These are phyloP conservation scores for Xerus inauris DNA, from an alignment of 2,113 vertebrate genomes.

Conservation along the genomic window DNA sequence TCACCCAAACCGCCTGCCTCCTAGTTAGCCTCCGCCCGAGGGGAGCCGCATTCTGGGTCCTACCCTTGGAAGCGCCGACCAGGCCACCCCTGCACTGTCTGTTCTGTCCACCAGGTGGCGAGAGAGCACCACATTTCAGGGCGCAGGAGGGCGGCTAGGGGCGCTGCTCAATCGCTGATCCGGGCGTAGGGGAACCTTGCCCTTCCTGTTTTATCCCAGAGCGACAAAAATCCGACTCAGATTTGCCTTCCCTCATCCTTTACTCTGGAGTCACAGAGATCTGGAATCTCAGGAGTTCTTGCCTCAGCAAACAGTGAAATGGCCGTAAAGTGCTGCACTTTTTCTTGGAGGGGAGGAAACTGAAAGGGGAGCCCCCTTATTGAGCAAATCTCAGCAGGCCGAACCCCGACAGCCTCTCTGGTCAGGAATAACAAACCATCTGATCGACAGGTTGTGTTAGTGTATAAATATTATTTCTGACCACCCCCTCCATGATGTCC, in stretches of 20 bases:
- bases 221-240: neutral
- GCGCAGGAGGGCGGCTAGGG: neutral
- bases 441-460: neutral
- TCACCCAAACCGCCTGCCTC: slow-evolving; percentile 13
- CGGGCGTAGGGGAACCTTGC: neutral
- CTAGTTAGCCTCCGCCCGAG: neutral
- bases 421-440: neutral
- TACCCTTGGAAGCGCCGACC: neutral
- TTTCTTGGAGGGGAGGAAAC: neutral
- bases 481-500: neutral
- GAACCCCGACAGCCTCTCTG: neutral
- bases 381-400: neutral
- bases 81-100: neutral
- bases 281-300: neutral
- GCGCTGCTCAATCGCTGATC: neutral
- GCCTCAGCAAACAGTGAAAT: slow-evolving; percentile 51
- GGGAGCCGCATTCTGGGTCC: neutral
- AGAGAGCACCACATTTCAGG: slow-evolving; percentile 59
- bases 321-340: slow-evolving; percentile 24
- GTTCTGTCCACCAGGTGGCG: slow-evolving; percentile 69
- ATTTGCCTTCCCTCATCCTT: neutral
- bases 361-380: neutral
- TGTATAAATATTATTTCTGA: neutral
- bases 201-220: slow-evolving; percentile 47
- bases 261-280: neutral